Evolutionary conservation across 2,797 vertebrate species (phyloP).

Genomic region (Sylvilagus floridanus): DNA sequence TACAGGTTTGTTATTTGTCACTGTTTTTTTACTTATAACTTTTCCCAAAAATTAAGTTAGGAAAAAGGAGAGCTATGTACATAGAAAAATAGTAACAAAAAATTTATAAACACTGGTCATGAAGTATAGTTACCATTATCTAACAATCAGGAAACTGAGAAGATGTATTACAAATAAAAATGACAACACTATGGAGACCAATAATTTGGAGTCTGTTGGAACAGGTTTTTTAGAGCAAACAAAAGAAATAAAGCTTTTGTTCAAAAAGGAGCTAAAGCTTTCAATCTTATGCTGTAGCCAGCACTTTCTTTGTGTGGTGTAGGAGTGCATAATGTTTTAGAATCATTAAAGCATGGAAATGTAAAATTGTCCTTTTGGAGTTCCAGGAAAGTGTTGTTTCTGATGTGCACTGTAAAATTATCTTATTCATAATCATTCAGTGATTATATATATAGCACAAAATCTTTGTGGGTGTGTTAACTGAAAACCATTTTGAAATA

Average conservation of each 20-base stretch:
- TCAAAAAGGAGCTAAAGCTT: slow-evolving; percentile 45
- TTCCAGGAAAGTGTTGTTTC: slow-evolving; percentile 45
- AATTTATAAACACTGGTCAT: neutral
- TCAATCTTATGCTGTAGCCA: slow-evolving; percentile 29
- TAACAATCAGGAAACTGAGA: slow-evolving; percentile 11
- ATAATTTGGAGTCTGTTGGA: slow-evolving; percentile 9
- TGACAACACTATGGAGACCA: neutral
- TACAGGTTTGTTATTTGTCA: neutral
- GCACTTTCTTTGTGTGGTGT: neutral
- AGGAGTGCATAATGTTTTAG: slow-evolving; percentile 39
- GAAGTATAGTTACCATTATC: neutral
- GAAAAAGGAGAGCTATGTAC: neutral
- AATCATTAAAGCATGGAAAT: slow-evolving; percentile 71
- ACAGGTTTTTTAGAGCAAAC: slow-evolving; percentile 1
- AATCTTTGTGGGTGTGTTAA: slow-evolving; percentile 56
- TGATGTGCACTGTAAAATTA: slow-evolving; percentile 48
- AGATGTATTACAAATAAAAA: neutral
- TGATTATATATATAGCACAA: slow-evolving; percentile 49
- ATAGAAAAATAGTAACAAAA: neutral
- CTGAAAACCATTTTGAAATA: slow-evolving; percentile 47
- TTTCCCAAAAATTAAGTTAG: neutral
- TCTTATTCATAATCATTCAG: slow-evolving; percentile 58
- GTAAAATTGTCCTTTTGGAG: slow-evolving; percentile 64
- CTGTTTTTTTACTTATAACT: neutral
- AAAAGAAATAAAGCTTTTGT: slow-evolving; percentile 58